Percentiles rank a stretch among this genome's conserved stretches.
Conservation (phyloP, 53 echinoderm and acorn worm genomes). For the Glandiceps talaboti region DNA sequence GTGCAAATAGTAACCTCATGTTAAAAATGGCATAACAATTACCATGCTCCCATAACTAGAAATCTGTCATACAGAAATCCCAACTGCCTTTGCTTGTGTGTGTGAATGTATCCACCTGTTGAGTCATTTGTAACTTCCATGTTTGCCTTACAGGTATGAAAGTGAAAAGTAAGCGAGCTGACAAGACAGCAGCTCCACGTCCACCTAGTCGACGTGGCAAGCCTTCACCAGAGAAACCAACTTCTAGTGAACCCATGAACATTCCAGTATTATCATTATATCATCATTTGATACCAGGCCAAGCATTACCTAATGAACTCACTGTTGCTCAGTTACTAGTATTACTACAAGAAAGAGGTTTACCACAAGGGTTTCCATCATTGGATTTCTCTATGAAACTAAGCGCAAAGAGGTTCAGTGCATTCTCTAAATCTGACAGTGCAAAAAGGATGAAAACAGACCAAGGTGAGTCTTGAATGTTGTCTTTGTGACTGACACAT, state of each 20-base stretch:
- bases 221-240: background rate
- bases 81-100: too few relatives aligned
- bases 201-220: conserved; percentile 17
- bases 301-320: conserved; percentile 50
- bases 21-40: too few relatives aligned
- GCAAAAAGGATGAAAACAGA: conserved; percentile 67
- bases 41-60: too few relatives aligned
- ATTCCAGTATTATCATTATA: conserved; percentile 52
- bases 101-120: too few relatives aligned
- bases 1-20: too few relatives aligned
- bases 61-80: too few relatives aligned
- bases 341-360: conserved; percentile 53
- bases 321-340: conserved; percentile 69
- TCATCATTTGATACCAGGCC: conserved; percentile 46
- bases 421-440: conserved; percentile 66
- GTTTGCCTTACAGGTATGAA: conserved; percentile 37
- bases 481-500: background rate
- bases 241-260: conserved; percentile 11
- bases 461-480: conserved; percentile 26
- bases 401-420: conserved; percentile 29
- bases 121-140: background rate
- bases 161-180: background rate
- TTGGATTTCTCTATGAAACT: conserved; percentile 63
- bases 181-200: conserved; percentile 8
- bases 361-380: conserved; percentile 54